Conservation (phyloP, 2,797 vertebrate genomes). For the Balearica regulorum region DNA sequence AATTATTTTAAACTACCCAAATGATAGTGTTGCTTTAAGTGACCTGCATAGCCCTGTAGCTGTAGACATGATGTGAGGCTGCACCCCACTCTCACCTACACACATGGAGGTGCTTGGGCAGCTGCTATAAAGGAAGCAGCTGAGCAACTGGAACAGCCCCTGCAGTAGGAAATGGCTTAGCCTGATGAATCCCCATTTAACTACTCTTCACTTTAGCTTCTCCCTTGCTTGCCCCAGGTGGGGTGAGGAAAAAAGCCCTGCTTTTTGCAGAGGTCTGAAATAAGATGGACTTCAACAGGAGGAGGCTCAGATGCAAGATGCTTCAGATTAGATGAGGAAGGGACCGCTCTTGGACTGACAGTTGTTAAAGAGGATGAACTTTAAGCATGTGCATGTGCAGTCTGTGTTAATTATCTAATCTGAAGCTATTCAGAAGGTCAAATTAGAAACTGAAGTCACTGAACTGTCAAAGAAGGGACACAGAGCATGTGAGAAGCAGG, state of each 20-base stretch:
- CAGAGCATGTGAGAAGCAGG: not conserved
- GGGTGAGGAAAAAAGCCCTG: not conserved
- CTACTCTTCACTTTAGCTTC: not conserved
- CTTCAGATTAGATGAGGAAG: not conserved
- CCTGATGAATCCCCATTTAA: not conserved
- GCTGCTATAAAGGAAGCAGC: not conserved
- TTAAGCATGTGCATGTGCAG: not conserved
- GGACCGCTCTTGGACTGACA: rapidly evolving
- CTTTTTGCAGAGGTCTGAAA: not conserved
- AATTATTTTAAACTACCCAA: not conserved
- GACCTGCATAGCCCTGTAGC: not conserved
- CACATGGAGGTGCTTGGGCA: not conserved
- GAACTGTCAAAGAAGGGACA: not conserved
- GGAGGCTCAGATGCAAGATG: not conserved
- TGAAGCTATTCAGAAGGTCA: not conserved
- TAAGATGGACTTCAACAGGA: not conserved
- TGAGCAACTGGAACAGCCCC: not conserved
- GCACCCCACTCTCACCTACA: not conserved
- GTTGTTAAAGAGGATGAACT: not conserved
- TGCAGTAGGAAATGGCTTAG: not conserved
- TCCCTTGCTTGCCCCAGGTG: not conserved
- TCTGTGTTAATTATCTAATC: not conserved
- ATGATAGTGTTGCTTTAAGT: not conserved
- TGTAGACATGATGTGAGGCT: rapidly evolving
- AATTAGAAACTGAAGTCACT: slow-evolving; percentile 12